Conservation (phyloP, 1,140 invertebrate species). For the Protaetia brevitarsis region DNA sequence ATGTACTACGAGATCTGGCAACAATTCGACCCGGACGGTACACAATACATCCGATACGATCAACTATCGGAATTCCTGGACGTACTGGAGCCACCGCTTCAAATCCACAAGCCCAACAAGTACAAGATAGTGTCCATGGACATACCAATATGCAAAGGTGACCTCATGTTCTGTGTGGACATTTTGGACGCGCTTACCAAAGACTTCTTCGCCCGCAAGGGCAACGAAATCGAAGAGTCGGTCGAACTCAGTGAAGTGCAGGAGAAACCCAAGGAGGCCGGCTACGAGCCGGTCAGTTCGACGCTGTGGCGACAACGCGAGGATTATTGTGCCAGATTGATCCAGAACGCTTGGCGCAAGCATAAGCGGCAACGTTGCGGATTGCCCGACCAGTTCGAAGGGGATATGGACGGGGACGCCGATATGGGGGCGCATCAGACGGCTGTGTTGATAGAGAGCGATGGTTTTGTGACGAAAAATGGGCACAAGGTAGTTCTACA, state of each 20-base stretch:
- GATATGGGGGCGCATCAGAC: constrained; percentile 59
- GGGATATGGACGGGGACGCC: constrained; percentile 42
- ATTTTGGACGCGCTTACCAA: constrained; percentile 94
- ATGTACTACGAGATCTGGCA: constrained; percentile 99
- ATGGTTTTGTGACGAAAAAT: constrained; percentile 76
- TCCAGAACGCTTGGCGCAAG: constrained; percentile 91
- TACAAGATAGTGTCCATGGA: constrained; percentile 99
- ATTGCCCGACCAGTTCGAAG: constrained; percentile 44
- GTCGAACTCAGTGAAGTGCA: constrained; percentile 77
- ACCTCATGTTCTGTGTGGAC: constrained; percentile 96
- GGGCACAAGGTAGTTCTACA: constrained; percentile 87
- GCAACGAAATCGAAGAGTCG: constrained; percentile 85
- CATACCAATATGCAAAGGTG: constrained; percentile 95
- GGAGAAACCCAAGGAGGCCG: constrained; percentile 72
- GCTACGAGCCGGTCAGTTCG: constrained; percentile 89
- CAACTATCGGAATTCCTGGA: constrained; percentile 93
- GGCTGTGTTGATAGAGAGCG: constrained; percentile 77
- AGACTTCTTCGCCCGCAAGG: constrained; percentile 95
- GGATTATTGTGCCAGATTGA: constrained; percentile 91
- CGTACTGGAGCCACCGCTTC: constrained; percentile 87
- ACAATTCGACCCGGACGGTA: constrained; percentile 95
- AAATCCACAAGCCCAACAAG: constrained; percentile 97
- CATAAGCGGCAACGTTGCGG: constrained; percentile 68
- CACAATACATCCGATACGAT: constrained; percentile 93
- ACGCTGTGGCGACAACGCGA: constrained; percentile 93